Conservation (phyloP, 2,888 invertebrate genomes). For the Phengaris alcon region DNA sequence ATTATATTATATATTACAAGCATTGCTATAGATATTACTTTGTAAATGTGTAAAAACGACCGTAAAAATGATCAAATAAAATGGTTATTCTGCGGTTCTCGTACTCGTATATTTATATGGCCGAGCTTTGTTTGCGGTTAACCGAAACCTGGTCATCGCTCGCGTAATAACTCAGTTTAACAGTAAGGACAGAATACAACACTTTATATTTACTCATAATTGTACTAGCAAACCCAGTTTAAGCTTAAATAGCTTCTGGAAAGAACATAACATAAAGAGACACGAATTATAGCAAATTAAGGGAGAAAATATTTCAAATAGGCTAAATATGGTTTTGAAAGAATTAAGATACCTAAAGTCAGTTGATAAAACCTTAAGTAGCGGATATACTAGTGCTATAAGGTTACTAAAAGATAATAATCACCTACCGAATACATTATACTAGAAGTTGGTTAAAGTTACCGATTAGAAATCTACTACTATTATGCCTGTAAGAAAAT, state of each 20-base stretch:
- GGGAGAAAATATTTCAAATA: too few relatives aligned
- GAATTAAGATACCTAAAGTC: too few relatives aligned
- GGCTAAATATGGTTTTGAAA: too few relatives aligned
- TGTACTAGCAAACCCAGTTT: neutral
- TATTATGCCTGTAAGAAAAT: neutral
- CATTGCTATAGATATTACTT: neutral
- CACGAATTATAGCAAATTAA: too few relatives aligned
- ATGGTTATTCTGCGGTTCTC: neutral
- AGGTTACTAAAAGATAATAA: too few relatives aligned
- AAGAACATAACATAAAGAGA: too few relatives aligned
- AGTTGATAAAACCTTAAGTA: too few relatives aligned
- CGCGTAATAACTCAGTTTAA: conserved; percentile 11
- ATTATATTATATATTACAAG: neutral
- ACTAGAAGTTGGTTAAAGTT: too few relatives aligned
- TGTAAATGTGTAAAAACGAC: neutral
- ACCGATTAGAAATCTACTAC: too few relatives aligned
- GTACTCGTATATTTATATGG: conserved; percentile 10
- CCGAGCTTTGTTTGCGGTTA: conserved; percentile 14
- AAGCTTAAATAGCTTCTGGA: too few relatives aligned
- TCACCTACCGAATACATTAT: too few relatives aligned
- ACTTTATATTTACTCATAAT: neutral
- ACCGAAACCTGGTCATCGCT: conserved; percentile 15
- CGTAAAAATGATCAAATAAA: conserved; percentile 4
- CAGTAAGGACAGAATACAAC: conserved; percentile 1
- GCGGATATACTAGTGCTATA: too few relatives aligned